Conservation (phyloP, 2,888 invertebrate genomes). For the Caenorhabditis angaria region DNA sequence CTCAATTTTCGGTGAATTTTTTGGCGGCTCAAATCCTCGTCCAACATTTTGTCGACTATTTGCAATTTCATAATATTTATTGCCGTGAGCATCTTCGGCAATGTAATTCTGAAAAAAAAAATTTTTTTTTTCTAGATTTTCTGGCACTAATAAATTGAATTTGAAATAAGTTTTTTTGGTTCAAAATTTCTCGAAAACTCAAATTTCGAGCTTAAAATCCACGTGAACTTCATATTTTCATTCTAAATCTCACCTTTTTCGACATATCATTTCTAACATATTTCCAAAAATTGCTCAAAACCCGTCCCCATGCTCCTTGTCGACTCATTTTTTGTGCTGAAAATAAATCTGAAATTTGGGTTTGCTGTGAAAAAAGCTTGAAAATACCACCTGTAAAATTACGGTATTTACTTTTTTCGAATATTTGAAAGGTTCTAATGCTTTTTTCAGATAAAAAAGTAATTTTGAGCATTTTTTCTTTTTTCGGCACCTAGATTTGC, state of each 20-base stretch:
- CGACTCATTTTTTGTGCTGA: slow-evolving; percentile 55
- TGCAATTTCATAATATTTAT: slow-evolving; percentile 64
- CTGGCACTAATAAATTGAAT: neutral
- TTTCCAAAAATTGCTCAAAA: slow-evolving; percentile 54
- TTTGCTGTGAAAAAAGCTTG: too few species aligned
- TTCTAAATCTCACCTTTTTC: slow-evolving; percentile 31
- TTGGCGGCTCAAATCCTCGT: slow-evolving; percentile 65
- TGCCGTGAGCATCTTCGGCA: slow-evolving; percentile 64
- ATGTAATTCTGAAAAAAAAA: slow-evolving; percentile 51
- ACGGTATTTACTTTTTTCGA: too few species aligned
- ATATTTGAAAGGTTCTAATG: too few species aligned
- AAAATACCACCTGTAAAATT: too few species aligned
- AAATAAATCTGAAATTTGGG: slow-evolving; percentile 3
- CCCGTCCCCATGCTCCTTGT: slow-evolving; percentile 58
- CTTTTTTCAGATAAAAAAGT: too few species aligned
- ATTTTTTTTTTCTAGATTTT: neutral
- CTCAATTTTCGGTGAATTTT: slow-evolving; percentile 17
- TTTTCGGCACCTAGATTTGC: too few species aligned
- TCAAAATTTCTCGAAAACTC: too few species aligned
- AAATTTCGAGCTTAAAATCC: too few species aligned
- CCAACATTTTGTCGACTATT: slow-evolving; percentile 54
- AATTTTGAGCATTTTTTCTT: too few species aligned
- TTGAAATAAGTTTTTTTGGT: too few species aligned
- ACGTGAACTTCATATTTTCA: too few species aligned
- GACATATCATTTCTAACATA: slow-evolving; percentile 57